Evolutionary conservation across 2,113 vertebrate genomes (phyloP), one percentile per base, ranked within the genome.

Genomic region (Phodopus roborovskii): DNA sequence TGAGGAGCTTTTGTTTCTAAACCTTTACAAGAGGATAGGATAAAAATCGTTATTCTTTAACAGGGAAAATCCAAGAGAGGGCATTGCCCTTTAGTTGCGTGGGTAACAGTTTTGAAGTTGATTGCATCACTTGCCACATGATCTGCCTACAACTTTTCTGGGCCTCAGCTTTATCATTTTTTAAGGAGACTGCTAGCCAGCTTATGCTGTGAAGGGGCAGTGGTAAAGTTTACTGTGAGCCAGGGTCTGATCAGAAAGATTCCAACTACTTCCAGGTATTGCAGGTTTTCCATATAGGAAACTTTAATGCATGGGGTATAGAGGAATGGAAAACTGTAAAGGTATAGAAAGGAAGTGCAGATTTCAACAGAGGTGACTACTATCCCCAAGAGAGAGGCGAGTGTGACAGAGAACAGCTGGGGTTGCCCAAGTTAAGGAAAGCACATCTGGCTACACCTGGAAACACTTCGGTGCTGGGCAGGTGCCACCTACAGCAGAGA

Each of bases 1-100:
- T 16, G 36, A 86, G 82, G n/a, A n/a, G 26, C 24, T 77, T 93
- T 95, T 84, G n/a, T 68, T 8, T 68, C 74, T 75, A 93, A 91
- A 78, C 28, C 70, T 95, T 66, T 88, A 58, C 45, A 90, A 89
- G 90, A 0, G 9, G 39, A 36, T 22, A 12, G 4, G 26, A 70
- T 90, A 74, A 45, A 85, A 86, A 77, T 33, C n/a, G 58, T 68
- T 71, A 78, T 1, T 82, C 77, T 91, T 78, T 58, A 15, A 78
- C 86, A 36, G 58, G 58, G 85, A 84, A 85, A 39, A 48, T 66
- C 45, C 42, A 50, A 48, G 74, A 39, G 19, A 77, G 22, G 15
- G 50, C 62, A 48, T 15, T 13, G 10, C 90, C 19, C 58, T 56
- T 78, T 42, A 20, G 50, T 42, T 33, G 4, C n/a, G 1, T 45